Percentiles rank a stretch among this genome's conserved stretches.
Conservation (phyloP, 2,888 invertebrate species). For the Apamea sordens region DNA sequence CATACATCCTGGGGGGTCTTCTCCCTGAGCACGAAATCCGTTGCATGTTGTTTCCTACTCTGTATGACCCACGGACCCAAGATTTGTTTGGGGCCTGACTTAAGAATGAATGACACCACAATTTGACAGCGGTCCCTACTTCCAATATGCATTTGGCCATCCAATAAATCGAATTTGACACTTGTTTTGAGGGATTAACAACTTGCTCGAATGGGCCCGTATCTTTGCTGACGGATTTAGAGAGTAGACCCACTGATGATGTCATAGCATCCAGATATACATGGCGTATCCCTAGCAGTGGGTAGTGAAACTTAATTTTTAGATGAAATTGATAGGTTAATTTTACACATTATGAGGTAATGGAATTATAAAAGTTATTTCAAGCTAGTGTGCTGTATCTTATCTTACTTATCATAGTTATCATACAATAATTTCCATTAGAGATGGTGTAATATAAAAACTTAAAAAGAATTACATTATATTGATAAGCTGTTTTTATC, state of each 20-base stretch:
- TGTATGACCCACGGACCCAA: not conserved
- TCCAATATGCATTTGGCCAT: too few relatives aligned
- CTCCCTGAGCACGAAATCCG: not conserved
- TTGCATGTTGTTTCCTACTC: not conserved
- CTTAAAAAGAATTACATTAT: conserved; percentile 31
- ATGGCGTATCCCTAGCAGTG: not conserved
- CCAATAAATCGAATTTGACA: too few relatives aligned
- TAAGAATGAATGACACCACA: not conserved
- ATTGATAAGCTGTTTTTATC: conserved; percentile 42
- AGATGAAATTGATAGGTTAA: not conserved
- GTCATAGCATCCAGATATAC: not conserved
- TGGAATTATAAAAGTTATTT: conserved; percentile 28
- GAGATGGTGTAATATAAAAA: conserved; percentile 13
- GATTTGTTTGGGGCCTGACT: not conserved
- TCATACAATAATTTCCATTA: conserved; percentile 27
- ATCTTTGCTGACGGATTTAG: too few relatives aligned
- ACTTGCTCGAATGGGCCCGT: too few relatives aligned
- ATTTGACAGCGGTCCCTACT: too few relatives aligned
- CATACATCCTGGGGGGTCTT: not conserved
- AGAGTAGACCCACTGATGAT: not conserved
- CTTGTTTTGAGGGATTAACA: too few relatives aligned
- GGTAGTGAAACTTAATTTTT: not conserved
- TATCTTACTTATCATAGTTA: conserved; percentile 39
- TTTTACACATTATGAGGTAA: not conserved
- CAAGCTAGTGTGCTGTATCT: conserved; percentile 46